Base-by-base conservation (phyloP, 2,888 invertebrate species). In the Ophioninae sp. region DNA sequence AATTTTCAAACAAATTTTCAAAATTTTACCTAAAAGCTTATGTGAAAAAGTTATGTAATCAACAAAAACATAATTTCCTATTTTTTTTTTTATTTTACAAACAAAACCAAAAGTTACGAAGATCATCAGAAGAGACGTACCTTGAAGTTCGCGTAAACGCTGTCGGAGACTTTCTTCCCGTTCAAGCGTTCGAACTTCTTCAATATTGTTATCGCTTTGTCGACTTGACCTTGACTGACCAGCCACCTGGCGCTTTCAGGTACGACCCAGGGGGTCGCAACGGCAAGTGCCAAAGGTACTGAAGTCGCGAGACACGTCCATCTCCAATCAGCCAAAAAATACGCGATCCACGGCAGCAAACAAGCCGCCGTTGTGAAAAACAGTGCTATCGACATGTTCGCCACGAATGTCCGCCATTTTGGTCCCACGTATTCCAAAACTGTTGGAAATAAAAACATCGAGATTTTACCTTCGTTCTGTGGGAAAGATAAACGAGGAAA, bases 221-320 rank as follows among this genome's bases (percentile, higher is more conserved):
- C 96, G 3, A 97, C 94, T 92, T 96, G 95, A 2, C 97, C 97
- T 93, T 97, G 97, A 0, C 97, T 97, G 1, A 97, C 96, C 59
- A 98, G 93, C 98, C 98, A 98, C 88, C 97, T 95, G 0, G 97
- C 97, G 87, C 97, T 97, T 93, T 97, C 97, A 0, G 97, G 97
- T 0, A 97, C 96, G 22, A 96, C 89, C 94, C 95, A 95, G 0
- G 97, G 97, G 0, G 97, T 96, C 0, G 96, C 93, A 3, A 96
- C 92, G 0, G 96, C 96, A 76, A 97, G 90, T 0, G 95, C 92
- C 79, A 97, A 94, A 0, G 98, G 98, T 0, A 95, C 94, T n/a
- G 97, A 97, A 23, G 97, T 97, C 0, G 94, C 95, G 76, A 97
- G 93, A n/a, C 96, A 95, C 80, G 97, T 95, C 85, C 95, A 93